Evolutionary conservation across 2,888 invertebrate genomes (phyloP), one percentile per base, ranked within the genome.

Genomic region (Sphaerophoria taeniata): DNA sequence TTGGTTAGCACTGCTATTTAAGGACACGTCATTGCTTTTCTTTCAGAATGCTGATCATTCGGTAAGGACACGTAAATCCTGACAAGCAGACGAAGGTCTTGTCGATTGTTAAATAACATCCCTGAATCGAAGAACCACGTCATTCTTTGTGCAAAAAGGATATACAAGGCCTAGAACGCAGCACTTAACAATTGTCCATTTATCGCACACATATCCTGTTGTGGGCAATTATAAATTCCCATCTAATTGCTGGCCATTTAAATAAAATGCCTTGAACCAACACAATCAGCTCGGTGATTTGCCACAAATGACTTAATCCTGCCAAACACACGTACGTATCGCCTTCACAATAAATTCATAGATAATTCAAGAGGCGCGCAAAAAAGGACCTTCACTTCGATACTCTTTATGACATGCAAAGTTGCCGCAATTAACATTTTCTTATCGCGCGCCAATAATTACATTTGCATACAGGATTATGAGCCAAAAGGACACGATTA

Each of bases 381-480:
- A 9, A 43, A 43, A 65, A 51, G 55, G 69, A 79, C 70, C 53
- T 43, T 43, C 43, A 12, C 43, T 43, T 39, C 39, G 39, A 9
- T 43, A 11, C n/a, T 14, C 24, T 34, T 34, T 81, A 85, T 81
- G 85, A 85, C 85, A 85, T 85, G 85, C 77, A 73, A 85, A 85
- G 85, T 81, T 65, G 77, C 60, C 81, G 73, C 85, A 81, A 85
- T 85, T 85, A 85, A 81, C 76, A 76, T 75, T 84, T 81, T 77
- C 81, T 85, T 85, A 85, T 85, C 85, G 76, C 85, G 80, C 75
- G 61, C 76, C 73, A 76, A 85, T 85, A 85, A 85, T 81, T 85
- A 85, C 85, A 85, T 85, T 85, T 85, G 85, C 85, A 81, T 77
- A 81, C 85, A 67, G 81, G 65, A 73, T 73, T 81, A 70, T 58